Evolutionary conservation across 2,113 vertebrate species (phyloP).

Genomic region (Grantiella picta): DNA sequence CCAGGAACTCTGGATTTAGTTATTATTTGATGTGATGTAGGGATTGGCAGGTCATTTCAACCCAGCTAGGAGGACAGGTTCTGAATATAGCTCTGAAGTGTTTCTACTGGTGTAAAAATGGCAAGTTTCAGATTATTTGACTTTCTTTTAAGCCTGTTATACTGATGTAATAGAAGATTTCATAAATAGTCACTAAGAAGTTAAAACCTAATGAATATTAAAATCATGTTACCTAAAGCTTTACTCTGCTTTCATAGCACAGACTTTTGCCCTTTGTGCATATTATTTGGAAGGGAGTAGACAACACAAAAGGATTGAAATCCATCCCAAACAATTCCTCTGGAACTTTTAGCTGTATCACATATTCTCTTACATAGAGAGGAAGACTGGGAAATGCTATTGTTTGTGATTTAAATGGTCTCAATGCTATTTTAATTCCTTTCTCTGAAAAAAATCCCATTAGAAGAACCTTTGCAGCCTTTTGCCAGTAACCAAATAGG

Average conservation of each 20-base stretch:
- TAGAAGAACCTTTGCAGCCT: neutral
- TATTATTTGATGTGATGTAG: neutral
- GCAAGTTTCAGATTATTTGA: neutral
- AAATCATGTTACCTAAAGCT: constrained; percentile 8
- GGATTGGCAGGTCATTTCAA: neutral
- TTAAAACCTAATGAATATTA: constrained; percentile 46
- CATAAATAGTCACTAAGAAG: neutral
- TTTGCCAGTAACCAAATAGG: neutral
- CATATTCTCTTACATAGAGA: neutral
- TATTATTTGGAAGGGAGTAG: neutral
- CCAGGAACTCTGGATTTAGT: neutral
- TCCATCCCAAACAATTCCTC: neutral
- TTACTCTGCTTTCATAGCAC: neutral
- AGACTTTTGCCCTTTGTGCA: neutral
- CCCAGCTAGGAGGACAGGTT: neutral
- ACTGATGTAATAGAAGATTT: neutral
- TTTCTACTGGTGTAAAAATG: neutral
- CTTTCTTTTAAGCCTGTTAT: neutral
- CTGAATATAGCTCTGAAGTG: neutral
- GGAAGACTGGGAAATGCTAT: neutral
- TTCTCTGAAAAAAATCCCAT: neutral
- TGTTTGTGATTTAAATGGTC: neutral
- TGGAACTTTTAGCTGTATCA: neutral
- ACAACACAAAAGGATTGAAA: neutral
- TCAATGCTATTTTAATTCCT: neutral